A percentile compares a stretch with the other conserved stretches of the same genome.
Conservation (phyloP, 2,113 vertebrate species). For the Pao palembangensis region DNA sequence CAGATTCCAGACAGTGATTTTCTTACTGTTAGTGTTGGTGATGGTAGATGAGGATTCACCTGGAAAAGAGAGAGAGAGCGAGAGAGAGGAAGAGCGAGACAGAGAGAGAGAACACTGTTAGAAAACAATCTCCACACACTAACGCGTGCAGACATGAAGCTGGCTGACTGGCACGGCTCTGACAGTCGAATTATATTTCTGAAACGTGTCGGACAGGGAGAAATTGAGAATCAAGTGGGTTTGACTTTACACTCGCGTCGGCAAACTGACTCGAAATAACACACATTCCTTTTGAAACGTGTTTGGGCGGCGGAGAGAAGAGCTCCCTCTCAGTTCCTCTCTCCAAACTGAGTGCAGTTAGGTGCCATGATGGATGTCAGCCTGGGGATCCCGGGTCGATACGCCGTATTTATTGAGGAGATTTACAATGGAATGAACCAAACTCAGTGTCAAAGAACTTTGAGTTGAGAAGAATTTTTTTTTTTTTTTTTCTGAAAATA, state of each 20-base stretch:
- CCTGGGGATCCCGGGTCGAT: background rate
- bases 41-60: too few species aligned
- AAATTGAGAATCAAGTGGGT: slow-evolving; percentile 31
- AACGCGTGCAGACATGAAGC: background rate
- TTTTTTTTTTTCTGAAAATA: too few species aligned
- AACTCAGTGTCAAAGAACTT: slow-evolving; percentile 15
- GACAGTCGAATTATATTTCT: slow-evolving; percentile 65
- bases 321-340: background rate
- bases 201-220: slow-evolving; percentile 46
- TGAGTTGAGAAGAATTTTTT: too few species aligned
- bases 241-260: slow-evolving; percentile 36
- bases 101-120: slow-evolving; percentile 47
- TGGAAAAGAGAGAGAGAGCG: background rate
- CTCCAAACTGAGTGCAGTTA: background rate
- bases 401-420: slow-evolving; percentile 12
- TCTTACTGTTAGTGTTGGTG: too few species aligned
- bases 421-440: slow-evolving; percentile 4
- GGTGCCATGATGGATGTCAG: background rate
- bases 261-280: slow-evolving; percentile 19
- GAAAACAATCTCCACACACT: slow-evolving; percentile 46
- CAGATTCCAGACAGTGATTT: too few species aligned
- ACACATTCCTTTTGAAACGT: background rate
- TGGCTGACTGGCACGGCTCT: slow-evolving; percentile 42
- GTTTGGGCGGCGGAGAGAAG: background rate
- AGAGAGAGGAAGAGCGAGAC: background rate